A percentile compares a stretch with the other conserved stretches of the same genome.
Evolutionary conservation across 2,888 invertebrate genomes (phyloP).

Genomic region (Drosophila sordidula): DNA sequence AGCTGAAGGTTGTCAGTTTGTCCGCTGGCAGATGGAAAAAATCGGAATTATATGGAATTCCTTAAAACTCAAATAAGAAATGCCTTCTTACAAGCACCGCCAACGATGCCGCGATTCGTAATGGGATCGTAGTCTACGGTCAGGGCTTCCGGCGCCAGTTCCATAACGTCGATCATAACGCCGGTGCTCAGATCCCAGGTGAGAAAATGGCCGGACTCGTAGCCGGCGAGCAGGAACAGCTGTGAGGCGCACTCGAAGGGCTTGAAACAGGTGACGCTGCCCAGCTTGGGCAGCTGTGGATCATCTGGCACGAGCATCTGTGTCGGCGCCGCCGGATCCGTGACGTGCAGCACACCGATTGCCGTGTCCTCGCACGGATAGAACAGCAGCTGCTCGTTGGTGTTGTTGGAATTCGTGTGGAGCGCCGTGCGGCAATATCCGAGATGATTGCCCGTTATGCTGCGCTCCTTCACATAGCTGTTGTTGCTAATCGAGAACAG

Average conservation of each 20-base stretch:
- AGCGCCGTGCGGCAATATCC: slow-evolving; percentile 90
- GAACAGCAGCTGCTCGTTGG: slow-evolving; percentile 86
- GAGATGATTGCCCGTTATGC: slow-evolving; percentile 87
- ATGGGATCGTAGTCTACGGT: slow-evolving; percentile 89
- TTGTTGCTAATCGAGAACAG: slow-evolving; percentile 88
- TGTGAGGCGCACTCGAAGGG: slow-evolving; percentile 85
- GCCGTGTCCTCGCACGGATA: slow-evolving; percentile 88
- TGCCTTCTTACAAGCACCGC: slow-evolving; percentile 82
- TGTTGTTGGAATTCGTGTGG: slow-evolving; percentile 81
- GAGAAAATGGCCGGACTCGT: slow-evolving; percentile 90
- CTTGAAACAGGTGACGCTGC: slow-evolving; percentile 87
- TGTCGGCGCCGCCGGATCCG: slow-evolving; percentile 82
- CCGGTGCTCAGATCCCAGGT: slow-evolving; percentile 90
- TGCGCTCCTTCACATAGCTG: slow-evolving; percentile 87
- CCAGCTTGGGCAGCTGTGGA: slow-evolving; percentile 84
- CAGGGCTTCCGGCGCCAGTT: slow-evolving; percentile 88
- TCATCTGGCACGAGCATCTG: slow-evolving; percentile 84
- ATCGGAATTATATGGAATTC: neutral
- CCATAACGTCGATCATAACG: slow-evolving; percentile 71
- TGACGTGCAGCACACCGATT: slow-evolving; percentile 84
- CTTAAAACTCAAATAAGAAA: neutral
- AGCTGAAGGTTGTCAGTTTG: slow-evolving; percentile 80
- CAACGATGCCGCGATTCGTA: slow-evolving; percentile 89
- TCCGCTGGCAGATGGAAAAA: slow-evolving; percentile 58
- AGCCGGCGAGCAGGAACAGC: slow-evolving; percentile 88